Percentiles rank a stretch among this genome's conserved stretches.
Conservation (phyloP, 2,888 invertebrate genomes). For the Temnothorax unifasciatus region DNA sequence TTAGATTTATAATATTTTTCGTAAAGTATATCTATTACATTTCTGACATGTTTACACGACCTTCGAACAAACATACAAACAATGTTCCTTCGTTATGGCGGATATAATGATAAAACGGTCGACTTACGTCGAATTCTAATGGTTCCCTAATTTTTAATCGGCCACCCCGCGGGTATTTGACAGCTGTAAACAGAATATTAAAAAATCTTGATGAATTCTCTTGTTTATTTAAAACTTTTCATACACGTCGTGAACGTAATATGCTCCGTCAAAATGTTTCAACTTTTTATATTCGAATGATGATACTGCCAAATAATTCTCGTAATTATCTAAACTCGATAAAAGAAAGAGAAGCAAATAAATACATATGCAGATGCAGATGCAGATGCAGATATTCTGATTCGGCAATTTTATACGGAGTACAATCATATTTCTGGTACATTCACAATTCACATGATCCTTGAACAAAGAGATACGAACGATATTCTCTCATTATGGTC, state of each 20-base stretch:
- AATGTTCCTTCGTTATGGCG: not conserved
- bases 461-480: not conserved
- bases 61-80: not conserved
- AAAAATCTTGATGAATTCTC: no score
- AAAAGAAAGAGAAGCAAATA: not conserved
- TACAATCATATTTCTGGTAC: not conserved
- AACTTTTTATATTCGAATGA: not conserved
- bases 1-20: not conserved
- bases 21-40: not conserved
- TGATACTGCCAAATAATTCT: not conserved
- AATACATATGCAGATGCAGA: not conserved
- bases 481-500: not conserved
- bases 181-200: no score
- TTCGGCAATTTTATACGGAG: not conserved
- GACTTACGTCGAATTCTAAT: not conserved
- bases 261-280: not conserved
- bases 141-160: no score
- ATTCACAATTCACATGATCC: not conserved
- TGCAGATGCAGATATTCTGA: not conserved
- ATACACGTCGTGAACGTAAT: not conserved
- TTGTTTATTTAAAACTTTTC: not conserved
- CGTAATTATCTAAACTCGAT: not conserved
- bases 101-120: conserved; percentile 22
- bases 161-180: no score
- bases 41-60: not conserved